Evolutionary conservation across 2,888 invertebrate genomes (phyloP).

Genomic region (Merodon equestris): DNA sequence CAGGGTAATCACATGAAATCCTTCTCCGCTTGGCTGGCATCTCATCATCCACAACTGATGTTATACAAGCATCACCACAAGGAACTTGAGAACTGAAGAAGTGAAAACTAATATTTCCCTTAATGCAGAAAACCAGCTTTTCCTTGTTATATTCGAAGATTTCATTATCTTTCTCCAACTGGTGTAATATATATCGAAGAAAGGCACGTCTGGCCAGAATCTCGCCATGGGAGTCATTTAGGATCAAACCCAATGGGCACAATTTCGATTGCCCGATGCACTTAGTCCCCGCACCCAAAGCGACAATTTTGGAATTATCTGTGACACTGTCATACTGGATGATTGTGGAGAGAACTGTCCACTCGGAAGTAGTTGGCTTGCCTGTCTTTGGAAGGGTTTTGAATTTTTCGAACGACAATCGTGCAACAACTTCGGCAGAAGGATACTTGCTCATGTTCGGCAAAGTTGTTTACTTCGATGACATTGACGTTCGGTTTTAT

Average conservation of each 20-base stretch:
- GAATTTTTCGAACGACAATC: conserved; percentile 82
- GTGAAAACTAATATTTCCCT: conserved; percentile 84
- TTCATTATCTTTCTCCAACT: conserved; percentile 79
- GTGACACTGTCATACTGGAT: conserved; percentile 80
- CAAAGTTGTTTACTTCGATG: neutral
- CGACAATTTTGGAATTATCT: conserved; percentile 81
- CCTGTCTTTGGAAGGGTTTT: conserved; percentile 86
- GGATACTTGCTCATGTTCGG: conserved; percentile 38
- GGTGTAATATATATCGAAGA: conserved; percentile 86
- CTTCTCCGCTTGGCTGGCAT: conserved; percentile 69
- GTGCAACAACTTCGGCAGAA: conserved; percentile 80
- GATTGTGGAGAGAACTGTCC: conserved; percentile 91
- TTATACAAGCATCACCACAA: conserved; percentile 96
- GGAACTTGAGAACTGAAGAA: conserved; percentile 93
- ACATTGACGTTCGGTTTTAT: neutral
- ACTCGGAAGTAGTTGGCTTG: conserved; percentile 87
- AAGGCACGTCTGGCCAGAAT: conserved; percentile 91
- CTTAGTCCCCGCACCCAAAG: conserved; percentile 95
- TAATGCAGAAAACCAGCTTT: conserved; percentile 79
- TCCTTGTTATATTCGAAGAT: conserved; percentile 75
- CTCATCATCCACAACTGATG: conserved; percentile 74
- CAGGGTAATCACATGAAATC: conserved; percentile 34
- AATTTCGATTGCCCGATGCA: conserved; percentile 88
- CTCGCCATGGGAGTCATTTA: conserved; percentile 97
- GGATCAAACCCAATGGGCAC: conserved; percentile 83